A percentile compares a stretch with the other conserved stretches of the same genome.
Evolutionary conservation across 1,140 invertebrate species (phyloP).

Genomic region (Drepana arcuata): DNA sequence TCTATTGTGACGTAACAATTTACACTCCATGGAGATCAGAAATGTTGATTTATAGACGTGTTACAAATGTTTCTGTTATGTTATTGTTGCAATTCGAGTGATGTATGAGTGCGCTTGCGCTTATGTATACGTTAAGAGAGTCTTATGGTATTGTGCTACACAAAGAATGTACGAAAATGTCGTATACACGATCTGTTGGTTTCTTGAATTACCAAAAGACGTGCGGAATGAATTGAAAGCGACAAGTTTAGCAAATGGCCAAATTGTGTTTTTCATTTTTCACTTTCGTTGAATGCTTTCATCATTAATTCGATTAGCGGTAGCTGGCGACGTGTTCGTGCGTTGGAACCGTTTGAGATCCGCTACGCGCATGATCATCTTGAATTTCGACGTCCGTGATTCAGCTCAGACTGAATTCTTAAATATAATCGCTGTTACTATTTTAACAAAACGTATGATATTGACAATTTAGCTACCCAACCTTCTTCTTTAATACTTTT

Average conservation of each 20-base stretch:
- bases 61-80: constrained; percentile 27
- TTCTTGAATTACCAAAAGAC: too few relatives aligned
- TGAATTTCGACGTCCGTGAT: background rate
- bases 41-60: constrained; percentile 23
- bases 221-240: too few relatives aligned
- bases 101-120: constrained; percentile 2
- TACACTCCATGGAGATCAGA: constrained; percentile 18
- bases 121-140: background rate
- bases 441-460: background rate
- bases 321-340: constrained; percentile 20
- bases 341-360: constrained; percentile 8
- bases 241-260: too few relatives aligned
- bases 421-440: background rate
- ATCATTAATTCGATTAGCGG: constrained; percentile 30
- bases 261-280: constrained; percentile 2
- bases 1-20: constrained; percentile 31
- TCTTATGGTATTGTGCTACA: too few relatives aligned
- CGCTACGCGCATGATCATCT: constrained; percentile 9
- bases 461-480: background rate
- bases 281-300: constrained; percentile 17
- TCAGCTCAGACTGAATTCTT: background rate
- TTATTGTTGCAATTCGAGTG: constrained; percentile 7
- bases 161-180: too few relatives aligned
- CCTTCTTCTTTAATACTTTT: background rate
- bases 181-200: too few relatives aligned